A percentile compares a stretch with the other conserved stretches of the same genome.
These are phyloP conservation scores for Carpatolechia fugitivella DNA, from an alignment of 2,888 invertebrate species.

Conservation along the genomic window DNA sequence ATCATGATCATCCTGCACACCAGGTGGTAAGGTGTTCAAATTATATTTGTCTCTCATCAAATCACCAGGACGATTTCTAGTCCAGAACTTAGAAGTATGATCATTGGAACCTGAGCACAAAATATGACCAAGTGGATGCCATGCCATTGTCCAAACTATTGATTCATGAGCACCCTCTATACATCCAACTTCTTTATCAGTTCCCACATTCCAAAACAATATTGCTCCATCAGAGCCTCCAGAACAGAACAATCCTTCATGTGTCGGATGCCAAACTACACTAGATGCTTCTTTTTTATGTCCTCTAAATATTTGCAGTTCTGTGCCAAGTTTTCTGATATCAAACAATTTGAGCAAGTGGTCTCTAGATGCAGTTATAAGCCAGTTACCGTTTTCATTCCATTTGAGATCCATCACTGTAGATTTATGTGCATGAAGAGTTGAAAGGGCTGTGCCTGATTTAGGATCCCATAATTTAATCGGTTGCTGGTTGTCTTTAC, in stretches of 20 bases:
- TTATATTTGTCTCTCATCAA: slow-evolving; percentile 99
- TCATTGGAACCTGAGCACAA: slow-evolving; percentile 99
- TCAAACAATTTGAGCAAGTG: slow-evolving; percentile 98
- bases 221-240: slow-evolving; percentile 99
- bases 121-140: slow-evolving; percentile 99
- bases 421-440: slow-evolving; percentile 99
- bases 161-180: slow-evolving; percentile 99
- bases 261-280: slow-evolving; percentile 98
- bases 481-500: slow-evolving; percentile 99
- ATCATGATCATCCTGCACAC: slow-evolving; percentile 78
- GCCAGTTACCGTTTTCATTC: slow-evolving; percentile 99
- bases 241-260: slow-evolving; percentile 97
- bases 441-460: slow-evolving; percentile 95
- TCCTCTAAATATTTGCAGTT: slow-evolving; percentile 98
- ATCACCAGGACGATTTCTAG: slow-evolving; percentile 98
- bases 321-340: slow-evolving; percentile 95
- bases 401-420: slow-evolving; percentile 99
- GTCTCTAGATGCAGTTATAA: slow-evolving; percentile 98
- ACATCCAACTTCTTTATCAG: slow-evolving; percentile 98
- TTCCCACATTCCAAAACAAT: slow-evolving; percentile 99
- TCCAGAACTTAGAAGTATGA: slow-evolving; percentile 99
- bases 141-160: slow-evolving; percentile 99
- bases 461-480: slow-evolving; percentile 99
- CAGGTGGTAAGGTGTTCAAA: slow-evolving; percentile 93
- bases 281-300: slow-evolving; percentile 99